phyloP scores from a whole-genome alignment of 2,113 vertebrate species.

The Oryzias curvinotus region DNA sequence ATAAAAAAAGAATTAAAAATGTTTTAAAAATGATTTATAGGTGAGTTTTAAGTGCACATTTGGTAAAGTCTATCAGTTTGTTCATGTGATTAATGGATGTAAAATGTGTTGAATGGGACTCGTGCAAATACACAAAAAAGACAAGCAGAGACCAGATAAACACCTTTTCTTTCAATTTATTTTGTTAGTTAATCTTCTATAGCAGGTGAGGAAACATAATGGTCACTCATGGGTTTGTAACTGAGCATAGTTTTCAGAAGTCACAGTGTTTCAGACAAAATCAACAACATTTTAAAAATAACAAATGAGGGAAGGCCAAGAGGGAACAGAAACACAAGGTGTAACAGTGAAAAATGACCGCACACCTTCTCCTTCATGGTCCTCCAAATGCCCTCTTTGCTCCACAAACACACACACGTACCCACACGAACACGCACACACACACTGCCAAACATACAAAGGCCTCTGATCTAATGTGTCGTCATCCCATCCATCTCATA shows the following conservation, averaged over 20 bases:
- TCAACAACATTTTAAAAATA: constrained; percentile 68
- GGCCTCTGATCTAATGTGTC: constrained; percentile 61
- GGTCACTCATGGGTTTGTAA: constrained; percentile 75
- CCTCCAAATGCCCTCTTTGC: constrained; percentile 57
- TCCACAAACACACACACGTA: constrained; percentile 17
- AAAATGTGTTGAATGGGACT: not conserved
- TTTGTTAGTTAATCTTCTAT: constrained; percentile 85
- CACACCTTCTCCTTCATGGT: constrained; percentile 75
- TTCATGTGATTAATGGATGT: not conserved
- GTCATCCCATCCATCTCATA: constrained; percentile 42
- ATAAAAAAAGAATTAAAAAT: too few species aligned
- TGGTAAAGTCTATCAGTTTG: constrained; percentile 12
- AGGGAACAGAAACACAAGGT: constrained; percentile 62
- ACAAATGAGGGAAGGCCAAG: constrained; percentile 62
- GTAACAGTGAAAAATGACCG: constrained; percentile 61
- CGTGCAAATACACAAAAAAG: constrained; percentile 1
- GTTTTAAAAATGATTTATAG: too few species aligned
- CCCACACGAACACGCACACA: not conserved
- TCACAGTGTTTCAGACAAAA: constrained; percentile 84
- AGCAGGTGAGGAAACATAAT: constrained; percentile 80
- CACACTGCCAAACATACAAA: constrained; percentile 3
- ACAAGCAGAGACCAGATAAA: constrained; percentile 22
- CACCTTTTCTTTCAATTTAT: constrained; percentile 77
- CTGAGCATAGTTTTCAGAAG: constrained; percentile 81
- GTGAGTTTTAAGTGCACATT: too few species aligned